Evolutionary conservation across 2,113 vertebrate species (phyloP).

Genomic region (Setophaga coronata): DNA sequence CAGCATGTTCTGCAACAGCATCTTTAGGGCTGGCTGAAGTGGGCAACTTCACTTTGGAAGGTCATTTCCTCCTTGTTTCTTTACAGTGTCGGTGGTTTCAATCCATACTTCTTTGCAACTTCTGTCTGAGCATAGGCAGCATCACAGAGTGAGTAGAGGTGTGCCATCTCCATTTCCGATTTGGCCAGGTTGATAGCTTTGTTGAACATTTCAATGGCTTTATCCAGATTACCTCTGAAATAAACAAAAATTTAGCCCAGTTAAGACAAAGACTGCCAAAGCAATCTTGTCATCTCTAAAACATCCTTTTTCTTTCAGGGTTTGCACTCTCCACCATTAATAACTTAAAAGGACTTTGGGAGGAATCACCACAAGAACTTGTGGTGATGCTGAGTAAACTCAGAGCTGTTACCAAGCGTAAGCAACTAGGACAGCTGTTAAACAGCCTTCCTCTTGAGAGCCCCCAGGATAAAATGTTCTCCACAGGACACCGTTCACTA

Average conservation of each 20-base stretch:
- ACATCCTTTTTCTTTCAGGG: background rate
- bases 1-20: slow-evolving; percentile 71
- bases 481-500: background rate
- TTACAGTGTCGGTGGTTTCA: slow-evolving; percentile 98
- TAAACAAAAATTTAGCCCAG: background rate
- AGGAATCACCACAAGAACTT: background rate
- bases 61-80: slow-evolving; percentile 46
- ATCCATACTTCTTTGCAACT: slow-evolving; percentile 96
- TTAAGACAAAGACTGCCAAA: background rate
- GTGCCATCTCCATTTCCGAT: slow-evolving; percentile 99
- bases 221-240: slow-evolving; percentile 96
- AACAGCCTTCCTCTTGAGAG: background rate
- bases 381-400: background rate
- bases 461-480: background rate
- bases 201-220: slow-evolving; percentile 99
- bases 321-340: background rate
- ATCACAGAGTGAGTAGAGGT: slow-evolving; percentile 96
- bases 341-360: background rate
- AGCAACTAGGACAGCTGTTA: background rate
- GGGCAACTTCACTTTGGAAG: slow-evolving; percentile 72
- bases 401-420: background rate
- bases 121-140: slow-evolving; percentile 98
- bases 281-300: background rate
- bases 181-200: slow-evolving; percentile 99
- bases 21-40: slow-evolving; percentile 72